Evolutionary conservation across 1,140 invertebrate genomes (phyloP), one percentile per base, ranked within the genome.

Genomic region (Coelopa frigida): DNA sequence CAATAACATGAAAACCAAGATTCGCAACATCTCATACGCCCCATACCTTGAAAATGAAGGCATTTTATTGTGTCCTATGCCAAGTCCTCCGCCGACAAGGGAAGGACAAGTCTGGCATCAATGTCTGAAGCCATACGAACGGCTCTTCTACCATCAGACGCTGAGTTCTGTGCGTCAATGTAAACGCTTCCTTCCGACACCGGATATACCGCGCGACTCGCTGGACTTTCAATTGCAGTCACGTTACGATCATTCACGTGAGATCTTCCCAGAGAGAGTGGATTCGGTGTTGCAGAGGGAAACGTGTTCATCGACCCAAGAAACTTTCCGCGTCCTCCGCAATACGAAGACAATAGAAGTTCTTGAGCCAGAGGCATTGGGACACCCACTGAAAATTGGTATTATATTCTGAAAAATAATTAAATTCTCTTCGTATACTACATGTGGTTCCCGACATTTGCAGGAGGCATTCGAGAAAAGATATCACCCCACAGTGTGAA

Each of bases 131-230:
- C 53, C 72, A 7, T 73, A 72, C 21, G 70, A 77, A 22, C 62
- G 79, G n/a, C 63, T 82, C 18, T 79, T 71, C 56, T 74, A 74
- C 20, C 79, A 82, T 52, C 79, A 82, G 49, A 82, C 80, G 1
- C 69, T 81, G 48, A 67, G 64, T 63, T 78, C 57, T 60, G 77
- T 71, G 48, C 75, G 64, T 55, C 72, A 63, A 64, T 71, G 70
- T 58, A 75, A 56, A 55, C 68, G 65, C 61, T 79, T 71, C 70
- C 66, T 60, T 57, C 52, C 39, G 15, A 55, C 49, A 42, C 51
- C 63, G 2, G 56, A 77, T 57, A 59, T 75, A 33, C 79, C 79
- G 6, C 64, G 73, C 44, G 80, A 82, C 55, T 74, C 74, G 32
- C 62, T 82, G 26, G 81, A 83, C 56, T 72, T 81, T 22, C 61